Base-by-base conservation (phyloP, 2,888 invertebrate species). In the Venustoraphidia nigricollis region DNA sequence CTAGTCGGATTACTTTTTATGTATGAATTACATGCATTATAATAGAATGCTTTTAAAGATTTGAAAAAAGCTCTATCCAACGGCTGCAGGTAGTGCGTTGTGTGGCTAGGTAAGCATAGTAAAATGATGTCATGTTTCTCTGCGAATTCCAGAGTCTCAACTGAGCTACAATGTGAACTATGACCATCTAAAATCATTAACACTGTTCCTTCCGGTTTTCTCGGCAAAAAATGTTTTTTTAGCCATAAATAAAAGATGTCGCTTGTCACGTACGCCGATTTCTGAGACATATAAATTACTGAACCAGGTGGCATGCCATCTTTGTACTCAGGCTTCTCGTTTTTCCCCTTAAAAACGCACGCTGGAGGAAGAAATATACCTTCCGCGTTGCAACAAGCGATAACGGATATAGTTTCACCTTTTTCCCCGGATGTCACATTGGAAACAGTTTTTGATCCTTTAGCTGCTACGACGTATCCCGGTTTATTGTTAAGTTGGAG, bases 51-150 rank as follows among this genome's bases (percentile, higher is more conserved):
- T n/a, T n/a, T n/a, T n/a, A n/a, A n/a, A n/a, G n/a, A n/a, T n/a
- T n/a, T n/a, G n/a, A n/a, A n/a, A n/a, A n/a, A n/a, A n/a, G n/a
- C n/a, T n/a, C n/a, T n/a, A n/a, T n/a, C n/a, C n/a, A n/a, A n/a
- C n/a, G 61, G 61, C 50, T 63, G 62, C 3, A 63, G 52, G 46
- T 62, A 60, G 51, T 63, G 62, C 0, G 62, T 62, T 1, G 61
- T 62, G 46, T 65, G 64, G 41, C 58, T 58, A 10, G 61, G 63
- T 36, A 66, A 51, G 52, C 64, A 63, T 46, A 57, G 60, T 43
- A 62, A 52, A 45, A 52, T 55, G 40, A 63, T 58, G 14, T 53
- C 55, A 40, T 51, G 48, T 46, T 53, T 49, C 14, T 59, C 59
- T 39, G 62, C 60, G 17, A 51, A 55, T 14, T 59, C 59, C 13